Base-by-base conservation (phyloP, 2,888 invertebrate species). In the Drosophila nr. perissopoda region DNA sequence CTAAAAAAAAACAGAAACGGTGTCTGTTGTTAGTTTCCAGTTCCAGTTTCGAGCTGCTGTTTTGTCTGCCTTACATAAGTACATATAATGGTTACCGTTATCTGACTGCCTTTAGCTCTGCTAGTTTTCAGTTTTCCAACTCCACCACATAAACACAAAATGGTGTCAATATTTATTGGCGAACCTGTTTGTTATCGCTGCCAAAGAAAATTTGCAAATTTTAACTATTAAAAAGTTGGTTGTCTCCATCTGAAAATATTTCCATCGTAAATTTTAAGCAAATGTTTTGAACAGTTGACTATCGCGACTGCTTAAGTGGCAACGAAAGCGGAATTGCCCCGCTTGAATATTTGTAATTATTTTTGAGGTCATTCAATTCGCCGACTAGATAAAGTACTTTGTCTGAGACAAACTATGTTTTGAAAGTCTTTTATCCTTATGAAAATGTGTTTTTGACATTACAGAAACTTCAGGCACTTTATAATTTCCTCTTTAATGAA, bases 161-260 rank as follows among this genome's bases (percentile, higher is more conserved):
- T 85, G 90, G 89, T 89, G 89, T 89, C 89, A 89, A 90, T 89
- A 91, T 89, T 89, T 89, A 91, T 91, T 91, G 83, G 81, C 73
- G 70, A 82, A 88, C 81, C 88, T 89, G 90, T 91, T 91, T 84
- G 89, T 87, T 91, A 89, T 91, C 90, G 77, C 61, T 62, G 70
- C 77, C 79, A 70, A 52, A 49, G 54, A 60, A 75, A 81, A 91
- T 91, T 91, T 89, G 90, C 90, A 91, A 91, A 77, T 87, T 88
- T 88, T 74, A 73, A 76, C 79, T 82, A 87, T 91, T 83, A 89
- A 89, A 85, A 79, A 77, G 68, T 68, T 86, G 75, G 29, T 52
- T 65, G 63, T 60, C 71, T 66, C 46, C 74, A 74, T 84, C 68
- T 16, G 54, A 75, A 77, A 74, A 70, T 74, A 70, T 70, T 68